phyloP scores from a whole-genome alignment of 1,140 invertebrate species.

The Psix sp. region DNA sequence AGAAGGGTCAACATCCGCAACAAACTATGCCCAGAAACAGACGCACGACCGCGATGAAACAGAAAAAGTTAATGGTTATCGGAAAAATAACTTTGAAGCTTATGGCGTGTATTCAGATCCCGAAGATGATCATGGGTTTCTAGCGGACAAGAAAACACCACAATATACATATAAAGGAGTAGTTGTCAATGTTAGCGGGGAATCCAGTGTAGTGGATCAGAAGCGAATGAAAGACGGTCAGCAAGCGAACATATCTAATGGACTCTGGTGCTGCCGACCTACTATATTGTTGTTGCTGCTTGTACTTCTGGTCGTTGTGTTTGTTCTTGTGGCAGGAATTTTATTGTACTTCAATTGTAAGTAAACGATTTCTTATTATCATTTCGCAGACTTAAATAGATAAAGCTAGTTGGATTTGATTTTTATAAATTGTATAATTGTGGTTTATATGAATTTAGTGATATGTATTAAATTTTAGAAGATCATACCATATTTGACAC shows the following conservation, averaged over 20 bases:
- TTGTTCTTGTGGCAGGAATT: slow-evolving; percentile 79
- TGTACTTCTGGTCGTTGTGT: slow-evolving; percentile 77
- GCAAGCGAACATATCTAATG: slow-evolving; percentile 65
- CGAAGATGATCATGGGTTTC: slow-evolving; percentile 78
- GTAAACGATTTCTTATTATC: too few relatives aligned
- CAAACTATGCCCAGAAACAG: slow-evolving; percentile 68
- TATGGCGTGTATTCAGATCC: slow-evolving; percentile 78
- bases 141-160: slow-evolving; percentile 71
- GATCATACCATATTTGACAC: too few relatives aligned
- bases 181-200: slow-evolving; percentile 77
- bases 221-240: slow-evolving; percentile 67
- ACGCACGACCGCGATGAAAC: slow-evolving; percentile 68
- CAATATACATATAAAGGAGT: slow-evolving; percentile 77
- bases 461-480: too few relatives aligned
- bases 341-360: slow-evolving; percentile 81
- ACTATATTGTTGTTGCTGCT: slow-evolving; percentile 77
- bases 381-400: too few relatives aligned
- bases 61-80: slow-evolving; percentile 74
- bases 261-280: slow-evolving; percentile 75
- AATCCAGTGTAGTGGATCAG: slow-evolving; percentile 74
- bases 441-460: too few relatives aligned
- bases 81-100: slow-evolving; percentile 76
- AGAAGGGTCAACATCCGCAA: slow-evolving; percentile 63
- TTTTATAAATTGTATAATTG: too few relatives aligned
- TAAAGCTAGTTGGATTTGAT: too few relatives aligned